Base-by-base conservation (phyloP, 1,140 invertebrate species). In the Oncopeltus fasciatus region DNA sequence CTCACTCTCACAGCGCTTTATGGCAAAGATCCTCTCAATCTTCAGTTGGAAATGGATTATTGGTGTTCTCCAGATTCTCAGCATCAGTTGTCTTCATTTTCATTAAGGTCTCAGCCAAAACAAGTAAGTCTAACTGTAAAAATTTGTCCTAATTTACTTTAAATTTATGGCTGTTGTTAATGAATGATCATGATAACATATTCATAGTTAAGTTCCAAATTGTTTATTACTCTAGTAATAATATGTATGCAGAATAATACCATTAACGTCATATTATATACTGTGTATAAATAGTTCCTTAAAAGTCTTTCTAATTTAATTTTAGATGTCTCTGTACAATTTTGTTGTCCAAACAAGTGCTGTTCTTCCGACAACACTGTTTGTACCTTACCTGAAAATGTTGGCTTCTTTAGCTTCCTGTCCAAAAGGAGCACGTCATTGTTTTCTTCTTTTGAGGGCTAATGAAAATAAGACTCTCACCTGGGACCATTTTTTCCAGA, bases 401-500 rank as follows among this genome's bases (percentile, higher is more conserved):
- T 78, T 96, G 61, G 83, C 83, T 0, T 86, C 90, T 9, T 76
- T 98, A 26, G 84, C 89, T 0, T 84, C 83, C 63, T 83, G 83
- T 24, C 77, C 78, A 20, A 78, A 81, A 69, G 81, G 85, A 27
- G 88, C 90, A 0, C 77, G 83, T 59, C 83, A 90, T 73, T 89
- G 87, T 51, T 96, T 91, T 73, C 87, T 88, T 70, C 80, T 95
- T 68, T 77, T 97, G 14, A 91, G 91, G 70, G 81, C 85, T 64
- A 64, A 64, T 33, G 83, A 74, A 74, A 47, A 78, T 78, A 59
- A 65, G 46, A 65, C 58, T 57, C 46, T 68, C 14, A 67, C 86
- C 0, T 91, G 90, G 87, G 88, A 93, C 70, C 89, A 93, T 70
- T 91, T 96, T 70, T 93, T 96, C 68, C 79, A 78, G 5, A 90